Conservation (phyloP, 1,140 invertebrate species). For the Drosophila truncata region DNA sequence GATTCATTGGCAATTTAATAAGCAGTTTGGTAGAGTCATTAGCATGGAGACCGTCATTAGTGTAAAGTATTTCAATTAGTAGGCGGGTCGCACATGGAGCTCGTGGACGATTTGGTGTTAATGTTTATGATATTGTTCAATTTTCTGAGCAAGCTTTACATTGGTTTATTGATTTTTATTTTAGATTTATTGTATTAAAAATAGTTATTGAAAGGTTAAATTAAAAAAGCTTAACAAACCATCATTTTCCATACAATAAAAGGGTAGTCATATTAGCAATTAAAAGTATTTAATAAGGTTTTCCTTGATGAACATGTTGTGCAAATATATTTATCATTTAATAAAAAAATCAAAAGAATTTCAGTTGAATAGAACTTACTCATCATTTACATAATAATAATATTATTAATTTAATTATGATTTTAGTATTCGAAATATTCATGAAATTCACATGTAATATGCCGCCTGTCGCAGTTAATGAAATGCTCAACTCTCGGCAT, state of each 20-base stretch:
- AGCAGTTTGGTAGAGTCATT: slow-evolving; percentile 40
- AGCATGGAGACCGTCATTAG: slow-evolving; percentile 61
- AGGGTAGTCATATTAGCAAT: no score
- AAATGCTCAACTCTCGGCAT: not conserved
- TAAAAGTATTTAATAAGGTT: not conserved
- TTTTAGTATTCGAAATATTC: slow-evolving; percentile 4
- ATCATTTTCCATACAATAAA: no score
- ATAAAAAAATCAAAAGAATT: not conserved
- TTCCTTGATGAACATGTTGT: not conserved
- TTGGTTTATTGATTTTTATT: not conserved
- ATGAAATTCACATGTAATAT: not conserved
- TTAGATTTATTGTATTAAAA: not conserved
- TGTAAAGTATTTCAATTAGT: slow-evolving; percentile 57
- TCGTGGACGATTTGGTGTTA: not conserved
- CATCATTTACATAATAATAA: no score
- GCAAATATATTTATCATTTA: not conserved
- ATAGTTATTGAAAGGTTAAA: not conserved
- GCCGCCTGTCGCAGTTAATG: not conserved
- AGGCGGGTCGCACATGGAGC: slow-evolving; percentile 13
- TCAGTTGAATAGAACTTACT: no score
- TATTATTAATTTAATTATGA: not conserved
- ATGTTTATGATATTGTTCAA: not conserved
- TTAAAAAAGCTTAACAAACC: no score
- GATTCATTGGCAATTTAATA: slow-evolving; percentile 54
- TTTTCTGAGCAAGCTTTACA: not conserved